Percentiles rank a stretch among this genome's conserved stretches.
Conservation (phyloP, 2,797 vertebrate genomes). For the Allobates femoralis region DNA sequence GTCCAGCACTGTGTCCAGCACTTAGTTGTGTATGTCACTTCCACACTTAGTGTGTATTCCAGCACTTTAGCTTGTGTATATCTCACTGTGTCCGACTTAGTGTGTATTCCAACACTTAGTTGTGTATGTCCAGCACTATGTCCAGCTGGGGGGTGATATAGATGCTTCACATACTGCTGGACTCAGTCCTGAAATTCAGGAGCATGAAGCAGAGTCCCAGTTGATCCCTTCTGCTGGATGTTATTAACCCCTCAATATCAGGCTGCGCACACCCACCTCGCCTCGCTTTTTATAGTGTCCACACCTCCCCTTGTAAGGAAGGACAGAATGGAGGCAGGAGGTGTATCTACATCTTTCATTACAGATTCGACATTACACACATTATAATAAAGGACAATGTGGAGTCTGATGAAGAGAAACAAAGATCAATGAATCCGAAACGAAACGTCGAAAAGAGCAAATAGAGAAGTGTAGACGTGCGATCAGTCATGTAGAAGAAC, state of each 20-base stretch:
- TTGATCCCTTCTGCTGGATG: not conserved
- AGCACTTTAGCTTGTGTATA: too few species aligned
- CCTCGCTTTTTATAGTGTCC: slow-evolving; percentile 34
- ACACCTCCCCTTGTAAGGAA: slow-evolving; percentile 45
- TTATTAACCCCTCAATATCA: slow-evolving; percentile 17
- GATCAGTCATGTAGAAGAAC: too few species aligned
- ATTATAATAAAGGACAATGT: not conserved
- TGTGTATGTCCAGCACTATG: not conserved
- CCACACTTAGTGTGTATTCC: too few species aligned
- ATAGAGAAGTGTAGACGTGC: too few species aligned
- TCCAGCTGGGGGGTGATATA: not conserved
- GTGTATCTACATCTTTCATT: slow-evolving; percentile 14
- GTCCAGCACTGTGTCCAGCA: too few species aligned
- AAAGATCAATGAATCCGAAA: too few species aligned
- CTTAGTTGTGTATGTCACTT: too few species aligned
- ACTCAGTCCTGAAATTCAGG: slow-evolving; percentile 22
- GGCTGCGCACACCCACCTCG: not conserved
- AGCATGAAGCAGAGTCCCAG: slow-evolving; percentile 11
- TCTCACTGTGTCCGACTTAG: too few species aligned
- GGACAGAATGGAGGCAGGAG: slow-evolving; percentile 5
- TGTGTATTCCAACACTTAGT: not conserved
- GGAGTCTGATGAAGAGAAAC: too few species aligned
- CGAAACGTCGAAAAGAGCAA: too few species aligned
- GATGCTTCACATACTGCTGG: slow-evolving; percentile 16
- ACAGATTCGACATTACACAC: not conserved